These are phyloP conservation scores for Drosophila kikkawai DNA, from an alignment of 1,140 invertebrate genomes.

Conservation along the genomic window DNA sequence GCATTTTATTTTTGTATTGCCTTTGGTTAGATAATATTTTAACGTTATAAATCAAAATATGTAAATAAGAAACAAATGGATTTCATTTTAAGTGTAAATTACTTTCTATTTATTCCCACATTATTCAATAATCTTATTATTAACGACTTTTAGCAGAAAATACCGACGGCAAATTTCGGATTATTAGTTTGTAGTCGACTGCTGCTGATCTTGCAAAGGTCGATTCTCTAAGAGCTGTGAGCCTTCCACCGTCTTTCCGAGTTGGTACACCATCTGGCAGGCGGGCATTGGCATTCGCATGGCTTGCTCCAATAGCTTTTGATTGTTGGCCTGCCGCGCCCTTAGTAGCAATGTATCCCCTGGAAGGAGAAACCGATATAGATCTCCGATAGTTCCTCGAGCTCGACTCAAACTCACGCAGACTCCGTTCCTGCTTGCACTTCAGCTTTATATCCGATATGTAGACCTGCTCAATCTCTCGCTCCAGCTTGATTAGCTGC, in stretches of 20 bases:
- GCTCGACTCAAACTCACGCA: constrained; percentile 58
- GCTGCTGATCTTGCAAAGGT: neutral
- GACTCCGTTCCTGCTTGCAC: constrained; percentile 61
- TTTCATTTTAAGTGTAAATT: neutral
- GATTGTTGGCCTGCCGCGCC: constrained; percentile 45
- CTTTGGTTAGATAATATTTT: neutral
- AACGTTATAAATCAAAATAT: neutral
- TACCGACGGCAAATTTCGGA: neutral
- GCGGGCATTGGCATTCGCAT: constrained; percentile 57
- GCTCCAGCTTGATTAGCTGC: constrained; percentile 49
- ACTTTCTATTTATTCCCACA: neutral
- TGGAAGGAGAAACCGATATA: constrained; percentile 28
- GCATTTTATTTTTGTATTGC: neutral
- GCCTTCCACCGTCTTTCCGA: constrained; percentile 13
- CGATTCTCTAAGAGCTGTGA: constrained; percentile 16
- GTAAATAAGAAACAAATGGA: neutral
- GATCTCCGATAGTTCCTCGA: neutral
- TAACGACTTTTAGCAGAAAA: neutral
- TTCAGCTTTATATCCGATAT: constrained; percentile 55
- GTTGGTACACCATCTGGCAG: constrained; percentile 50
- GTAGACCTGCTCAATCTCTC: constrained; percentile 57
- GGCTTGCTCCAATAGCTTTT: constrained; percentile 49
- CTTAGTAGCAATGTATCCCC: constrained; percentile 60
- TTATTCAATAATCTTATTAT: no score
- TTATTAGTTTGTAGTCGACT: neutral